Conservation (phyloP, 1,140 invertebrate species). For the Megathymus violae region DNA sequence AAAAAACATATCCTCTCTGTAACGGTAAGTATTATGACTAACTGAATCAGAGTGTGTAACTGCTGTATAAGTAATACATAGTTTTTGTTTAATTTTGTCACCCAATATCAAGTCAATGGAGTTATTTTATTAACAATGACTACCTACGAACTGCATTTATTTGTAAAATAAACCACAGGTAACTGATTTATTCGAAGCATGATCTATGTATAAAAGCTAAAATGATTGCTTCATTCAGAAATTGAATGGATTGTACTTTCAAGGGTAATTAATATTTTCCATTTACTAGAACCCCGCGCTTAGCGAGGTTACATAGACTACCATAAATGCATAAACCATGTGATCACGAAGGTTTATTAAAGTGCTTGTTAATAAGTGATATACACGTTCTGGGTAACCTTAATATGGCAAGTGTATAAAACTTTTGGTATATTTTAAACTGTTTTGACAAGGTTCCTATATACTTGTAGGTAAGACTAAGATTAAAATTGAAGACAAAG, state of each 20-base stretch:
- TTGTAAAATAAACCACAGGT: neutral
- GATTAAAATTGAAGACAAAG: too few relatives aligned
- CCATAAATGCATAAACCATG: slow-evolving; percentile 47
- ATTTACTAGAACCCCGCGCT: slow-evolving; percentile 49
- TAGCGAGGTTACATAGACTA: slow-evolving; percentile 44
- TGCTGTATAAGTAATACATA: too few relatives aligned
- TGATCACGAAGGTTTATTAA: slow-evolving; percentile 43
- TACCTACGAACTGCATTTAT: neutral
- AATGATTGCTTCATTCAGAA: slow-evolving; percentile 33
- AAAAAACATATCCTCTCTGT: too few relatives aligned
- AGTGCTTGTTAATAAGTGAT: neutral
- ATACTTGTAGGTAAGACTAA: too few relatives aligned
- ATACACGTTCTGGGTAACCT: slow-evolving; percentile 28
- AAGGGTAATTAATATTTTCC: slow-evolving; percentile 54
- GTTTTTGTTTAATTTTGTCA: too few relatives aligned
- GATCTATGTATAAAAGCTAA: slow-evolving; percentile 8
- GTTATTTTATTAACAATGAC: neutral
- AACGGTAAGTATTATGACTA: too few relatives aligned
- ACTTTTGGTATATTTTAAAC: slow-evolving; percentile 10
- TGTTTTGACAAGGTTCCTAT: too few relatives aligned
- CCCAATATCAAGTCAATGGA: too few relatives aligned
- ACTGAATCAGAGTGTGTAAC: too few relatives aligned
- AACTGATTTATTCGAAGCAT: neutral
- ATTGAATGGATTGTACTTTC: slow-evolving; percentile 36
- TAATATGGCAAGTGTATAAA: slow-evolving; percentile 35